Conservation (phyloP, 2,888 invertebrate species). For the Leptogaster cylindrica region DNA sequence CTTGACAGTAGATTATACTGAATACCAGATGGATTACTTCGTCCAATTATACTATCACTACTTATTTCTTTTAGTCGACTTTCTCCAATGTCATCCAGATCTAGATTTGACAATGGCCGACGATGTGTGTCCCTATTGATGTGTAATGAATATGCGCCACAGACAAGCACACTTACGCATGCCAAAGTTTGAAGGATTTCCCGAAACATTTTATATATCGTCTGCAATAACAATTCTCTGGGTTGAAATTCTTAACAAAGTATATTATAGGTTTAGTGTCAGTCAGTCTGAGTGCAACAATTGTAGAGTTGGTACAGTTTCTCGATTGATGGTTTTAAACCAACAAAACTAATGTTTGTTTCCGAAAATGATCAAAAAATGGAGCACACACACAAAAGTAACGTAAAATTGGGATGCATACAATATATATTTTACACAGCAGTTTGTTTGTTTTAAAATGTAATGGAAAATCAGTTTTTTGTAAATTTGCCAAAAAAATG, state of each 20-base stretch:
- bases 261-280: too few relatives aligned
- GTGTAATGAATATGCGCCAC: slow-evolving; percentile 45
- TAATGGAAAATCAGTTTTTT: slow-evolving; percentile 11
- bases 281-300: too few relatives aligned
- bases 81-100: slow-evolving; percentile 39
- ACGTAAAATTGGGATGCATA: too few relatives aligned
- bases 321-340: too few relatives aligned
- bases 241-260: too few relatives aligned
- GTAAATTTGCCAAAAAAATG: slow-evolving; percentile 24
- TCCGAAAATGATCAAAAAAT: too few relatives aligned
- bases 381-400: too few relatives aligned
- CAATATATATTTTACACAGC: too few relatives aligned
- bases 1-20: neutral
- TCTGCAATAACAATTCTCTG: neutral
- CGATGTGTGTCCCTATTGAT: slow-evolving; percentile 45
- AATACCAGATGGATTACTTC: slow-evolving; percentile 2
- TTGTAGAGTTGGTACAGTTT: too few relatives aligned
- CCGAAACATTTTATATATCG: slow-evolving; percentile 45
- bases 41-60: neutral
- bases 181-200: slow-evolving; percentile 47
- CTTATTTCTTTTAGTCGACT: slow-evolving; percentile 20
- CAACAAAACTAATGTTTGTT: too few relatives aligned
- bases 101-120: slow-evolving; percentile 43
- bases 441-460: too few relatives aligned
- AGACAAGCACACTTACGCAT: slow-evolving; percentile 45